Evolutionary conservation across 1,140 invertebrate genomes (phyloP).

Genomic region (Mylabris phalerata): DNA sequence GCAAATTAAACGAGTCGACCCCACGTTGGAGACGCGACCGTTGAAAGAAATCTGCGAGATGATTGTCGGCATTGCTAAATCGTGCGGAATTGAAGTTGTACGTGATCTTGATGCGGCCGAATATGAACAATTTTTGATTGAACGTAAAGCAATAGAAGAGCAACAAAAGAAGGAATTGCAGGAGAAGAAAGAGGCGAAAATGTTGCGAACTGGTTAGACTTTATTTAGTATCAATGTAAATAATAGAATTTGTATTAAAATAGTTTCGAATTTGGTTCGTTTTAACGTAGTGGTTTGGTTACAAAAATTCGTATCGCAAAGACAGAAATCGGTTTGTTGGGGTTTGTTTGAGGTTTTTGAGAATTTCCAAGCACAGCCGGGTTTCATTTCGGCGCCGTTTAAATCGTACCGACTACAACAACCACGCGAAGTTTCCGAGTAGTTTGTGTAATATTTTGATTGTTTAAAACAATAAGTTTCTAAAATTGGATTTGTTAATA

Average conservation of each 20-base stretch:
- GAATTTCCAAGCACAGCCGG: constrained; percentile 1
- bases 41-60: constrained; percentile 67
- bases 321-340: background rate
- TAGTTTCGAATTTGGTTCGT: no score
- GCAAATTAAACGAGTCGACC: constrained; percentile 85
- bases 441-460: background rate
- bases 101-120: constrained; percentile 71
- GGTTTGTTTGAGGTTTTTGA: background rate
- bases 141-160: constrained; percentile 64
- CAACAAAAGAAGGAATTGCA: constrained; percentile 72
- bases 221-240: background rate
- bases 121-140: constrained; percentile 76
- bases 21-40: constrained; percentile 54
- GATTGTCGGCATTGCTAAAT: constrained; percentile 68
- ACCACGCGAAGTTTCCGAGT: constrained; percentile 9
- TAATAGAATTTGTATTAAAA: no score
- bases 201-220: constrained; percentile 67
- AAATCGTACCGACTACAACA: constrained; percentile 12
- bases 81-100: constrained; percentile 84
- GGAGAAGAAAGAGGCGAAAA: constrained; percentile 86
- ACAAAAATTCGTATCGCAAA: constrained; percentile 7
- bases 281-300: background rate
- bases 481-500: background rate
- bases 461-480: constrained; percentile 14
- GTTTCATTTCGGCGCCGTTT: constrained; percentile 5